Percentiles rank a stretch among this genome's conserved stretches.
Conservation (phyloP, 2,113 vertebrate species). For the Oreochromis niloticus region DNA sequence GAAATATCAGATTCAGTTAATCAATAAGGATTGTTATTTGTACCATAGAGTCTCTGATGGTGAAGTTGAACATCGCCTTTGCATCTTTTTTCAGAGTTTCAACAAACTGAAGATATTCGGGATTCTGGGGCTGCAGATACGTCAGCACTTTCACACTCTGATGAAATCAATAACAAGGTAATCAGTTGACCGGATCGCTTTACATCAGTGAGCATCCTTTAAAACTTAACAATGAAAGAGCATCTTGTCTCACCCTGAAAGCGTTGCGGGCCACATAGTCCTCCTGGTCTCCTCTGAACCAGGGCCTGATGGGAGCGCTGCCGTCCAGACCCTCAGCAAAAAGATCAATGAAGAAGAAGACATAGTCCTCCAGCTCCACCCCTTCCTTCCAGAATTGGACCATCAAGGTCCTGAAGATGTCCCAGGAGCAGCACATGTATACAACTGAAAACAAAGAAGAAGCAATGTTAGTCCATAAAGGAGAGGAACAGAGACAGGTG, state of each 20-base stretch:
- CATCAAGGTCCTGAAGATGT: slow-evolving; percentile 80
- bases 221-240: not conserved
- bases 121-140: slow-evolving; percentile 77
- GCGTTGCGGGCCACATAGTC: slow-evolving; percentile 72
- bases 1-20: not conserved
- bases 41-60: slow-evolving; percentile 78
- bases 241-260: slow-evolving; percentile 74
- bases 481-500: not conserved
- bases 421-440: slow-evolving; percentile 82
- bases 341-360: slow-evolving; percentile 89
- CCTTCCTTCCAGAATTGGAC: slow-evolving; percentile 73
- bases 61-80: slow-evolving; percentile 77
- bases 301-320: slow-evolving; percentile 65
- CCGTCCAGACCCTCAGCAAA: slow-evolving; percentile 78
- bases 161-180: not conserved
- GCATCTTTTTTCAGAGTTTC: slow-evolving; percentile 67
- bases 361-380: slow-evolving; percentile 75
- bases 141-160: slow-evolving; percentile 87
- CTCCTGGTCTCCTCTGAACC: slow-evolving; percentile 76
- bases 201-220: not conserved
- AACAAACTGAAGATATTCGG: slow-evolving; percentile 78
- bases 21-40: not conserved
- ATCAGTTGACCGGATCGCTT: not conserved
- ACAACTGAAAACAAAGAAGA: slow-evolving; percentile 72
- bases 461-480: not conserved